Conservation (phyloP, 2,888 invertebrate genomes). For the Pseudococcus longispinus region DNA sequence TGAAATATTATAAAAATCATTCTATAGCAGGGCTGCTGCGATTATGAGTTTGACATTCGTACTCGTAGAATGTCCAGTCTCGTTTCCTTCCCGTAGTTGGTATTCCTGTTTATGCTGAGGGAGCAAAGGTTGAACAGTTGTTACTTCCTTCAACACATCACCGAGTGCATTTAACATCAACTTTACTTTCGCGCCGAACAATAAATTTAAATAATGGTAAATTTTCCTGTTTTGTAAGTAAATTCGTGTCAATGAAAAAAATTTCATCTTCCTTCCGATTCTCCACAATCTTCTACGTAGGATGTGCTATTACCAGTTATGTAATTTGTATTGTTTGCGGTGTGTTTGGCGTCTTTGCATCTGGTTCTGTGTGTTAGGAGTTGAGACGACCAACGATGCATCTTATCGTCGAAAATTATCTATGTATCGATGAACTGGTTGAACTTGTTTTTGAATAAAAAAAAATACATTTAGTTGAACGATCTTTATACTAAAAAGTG, state of each 20-base stretch:
- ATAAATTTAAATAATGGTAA: not conserved
- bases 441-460: not conserved
- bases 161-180: not conserved
- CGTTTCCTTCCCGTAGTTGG: not conserved
- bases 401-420: not conserved
- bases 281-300: not conserved
- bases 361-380: too few relatives aligned
- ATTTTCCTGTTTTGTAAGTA: not conserved
- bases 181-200: not conserved
- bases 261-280: not conserved
- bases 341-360: not conserved
- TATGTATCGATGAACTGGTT: not conserved
- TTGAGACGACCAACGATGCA: not conserved
- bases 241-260: not conserved
- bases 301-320: not conserved
- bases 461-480: not conserved
- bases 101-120: not conserved
- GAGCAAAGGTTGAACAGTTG: not conserved
- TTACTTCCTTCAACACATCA: not conserved
- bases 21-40: not conserved
- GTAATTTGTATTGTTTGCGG: not conserved
- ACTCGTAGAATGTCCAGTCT: not conserved
- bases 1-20: not conserved
- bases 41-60: not conserved
- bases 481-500: not conserved